Conservation (phyloP, 1,140 invertebrate species). For the Campoletis sonorensis region DNA sequence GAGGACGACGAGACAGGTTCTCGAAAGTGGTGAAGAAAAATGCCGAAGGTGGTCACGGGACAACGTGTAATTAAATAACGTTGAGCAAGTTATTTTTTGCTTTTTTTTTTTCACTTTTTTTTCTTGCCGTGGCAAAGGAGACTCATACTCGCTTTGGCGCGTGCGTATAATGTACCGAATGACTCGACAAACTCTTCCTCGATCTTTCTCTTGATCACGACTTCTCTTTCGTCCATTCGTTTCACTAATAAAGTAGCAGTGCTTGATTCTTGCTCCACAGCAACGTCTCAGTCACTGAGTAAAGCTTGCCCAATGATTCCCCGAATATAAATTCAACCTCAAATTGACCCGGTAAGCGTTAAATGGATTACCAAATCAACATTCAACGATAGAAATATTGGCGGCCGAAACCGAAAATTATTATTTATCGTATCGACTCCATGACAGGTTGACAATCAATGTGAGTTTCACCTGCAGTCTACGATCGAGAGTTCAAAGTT, state of each 20-base stretch:
- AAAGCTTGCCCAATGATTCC: neutral
- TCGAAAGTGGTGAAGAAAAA: neutral
- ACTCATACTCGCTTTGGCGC: slow-evolving; percentile 11
- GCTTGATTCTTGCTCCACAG: neutral
- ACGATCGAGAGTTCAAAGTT: no score
- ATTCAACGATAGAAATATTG: neutral
- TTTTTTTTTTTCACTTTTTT: neutral
- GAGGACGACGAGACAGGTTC: neutral
- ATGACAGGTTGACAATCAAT: no score
- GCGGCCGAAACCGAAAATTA: neutral
- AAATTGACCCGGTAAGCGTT: neutral
- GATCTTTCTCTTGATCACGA: neutral
- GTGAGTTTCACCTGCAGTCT: no score
- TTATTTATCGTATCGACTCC: neutral
- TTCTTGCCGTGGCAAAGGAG: slow-evolving; percentile 46
- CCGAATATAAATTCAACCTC: neutral
- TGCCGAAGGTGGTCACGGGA: slow-evolving; percentile 45
- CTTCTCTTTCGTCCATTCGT: neutral
- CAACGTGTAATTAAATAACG: slow-evolving; percentile 62
- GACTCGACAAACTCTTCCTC: neutral
- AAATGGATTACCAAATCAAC: neutral
- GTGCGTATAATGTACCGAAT: slow-evolving; percentile 2
- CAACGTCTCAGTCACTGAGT: neutral
- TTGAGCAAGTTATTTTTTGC: slow-evolving; percentile 56
- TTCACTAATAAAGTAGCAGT: neutral